Base-by-base conservation (phyloP, 2,797 vertebrate genomes). In the Crossoptilon crossoptilon region DNA sequence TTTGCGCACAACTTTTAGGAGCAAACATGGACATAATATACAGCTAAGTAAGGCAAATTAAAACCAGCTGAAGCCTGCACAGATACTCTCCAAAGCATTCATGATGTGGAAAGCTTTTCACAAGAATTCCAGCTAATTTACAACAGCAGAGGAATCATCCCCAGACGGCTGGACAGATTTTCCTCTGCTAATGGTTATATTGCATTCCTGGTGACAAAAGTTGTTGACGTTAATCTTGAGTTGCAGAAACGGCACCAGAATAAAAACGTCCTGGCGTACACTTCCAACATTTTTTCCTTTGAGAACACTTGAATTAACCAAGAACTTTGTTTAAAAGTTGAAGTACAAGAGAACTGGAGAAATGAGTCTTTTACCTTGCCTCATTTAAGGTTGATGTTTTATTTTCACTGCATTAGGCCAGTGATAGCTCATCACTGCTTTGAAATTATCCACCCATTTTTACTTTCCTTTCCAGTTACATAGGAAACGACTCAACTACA, bases 91-190 rank as follows among this genome's bases (percentile, higher is more conserved):
- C 63, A 53, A 87, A 87, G 59, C n/a, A 59, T 48, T 93, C 31
- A 43, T 4, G 0, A 62, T 33, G 56, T 29, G 37, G 69, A 74
- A 95, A 51, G 70, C 48, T 70, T 37, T 93, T 75, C 69, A 51
- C 19, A 70, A 91, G 55, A 85, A 84, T 76, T 75, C 59, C 48
- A 64, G 29, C 73, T 66, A 70, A 94, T 85, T 91, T 84, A 63
- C 87, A 95, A 80, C 31, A 91, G 90, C 26, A 62, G 44, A 73
- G 18, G 56, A 88, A 73, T n/a, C 68, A 46, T 79, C 74, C 62
- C 37, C 4, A 1, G 48, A 83, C 39, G 90, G 43, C 12, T 29
- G 43, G 75, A 64, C 43, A 70, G 41, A 58, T 93, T 83, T 92
- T 69, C 59, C 56, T 85, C 88, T 75, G 69, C 53, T 77, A 29